These are phyloP conservation scores for Papilio glaucus DNA, from an alignment of 1,140 invertebrate genomes.

Conservation along the genomic window DNA sequence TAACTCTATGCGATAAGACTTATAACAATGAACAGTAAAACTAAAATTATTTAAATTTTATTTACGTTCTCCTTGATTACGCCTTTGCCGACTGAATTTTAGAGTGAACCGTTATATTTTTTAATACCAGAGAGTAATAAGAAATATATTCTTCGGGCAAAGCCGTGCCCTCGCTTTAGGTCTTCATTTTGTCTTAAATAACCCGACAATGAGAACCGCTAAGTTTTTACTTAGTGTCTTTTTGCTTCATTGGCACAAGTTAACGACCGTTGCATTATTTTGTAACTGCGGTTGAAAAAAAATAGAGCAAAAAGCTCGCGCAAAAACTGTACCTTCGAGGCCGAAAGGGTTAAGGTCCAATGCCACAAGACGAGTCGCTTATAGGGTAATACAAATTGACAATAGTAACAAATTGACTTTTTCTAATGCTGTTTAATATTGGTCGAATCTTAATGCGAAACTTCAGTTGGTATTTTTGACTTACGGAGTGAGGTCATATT, in stretches of 20 bases:
- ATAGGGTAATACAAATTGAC: constrained; percentile 71
- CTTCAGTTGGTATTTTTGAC: constrained; percentile 57
- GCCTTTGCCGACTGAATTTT: background rate
- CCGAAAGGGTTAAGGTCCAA: constrained; percentile 69
- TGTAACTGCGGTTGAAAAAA: constrained; percentile 75
- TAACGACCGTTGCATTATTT: constrained; percentile 68
- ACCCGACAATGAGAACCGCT: constrained; percentile 32
- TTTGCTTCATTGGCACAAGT: constrained; percentile 45
- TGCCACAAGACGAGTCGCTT: constrained; percentile 58
- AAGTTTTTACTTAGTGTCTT: constrained; percentile 52
- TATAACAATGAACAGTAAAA: constrained; percentile 10
- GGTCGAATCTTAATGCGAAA: constrained; percentile 59
- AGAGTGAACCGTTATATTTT: constrained; percentile 22
- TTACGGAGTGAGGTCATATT: constrained; percentile 49
- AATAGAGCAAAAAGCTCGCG: constrained; percentile 71
- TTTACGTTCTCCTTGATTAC: constrained; percentile 9
- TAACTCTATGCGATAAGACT: constrained; percentile 4
- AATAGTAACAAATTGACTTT: constrained; percentile 64
- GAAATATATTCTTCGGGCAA: constrained; percentile 5
- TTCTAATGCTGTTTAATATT: constrained; percentile 72
- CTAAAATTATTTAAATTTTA: constrained; percentile 19
- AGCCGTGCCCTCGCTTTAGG: constrained; percentile 3
- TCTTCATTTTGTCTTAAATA: constrained; percentile 36
- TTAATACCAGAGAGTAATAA: constrained; percentile 29
- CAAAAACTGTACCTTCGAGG: constrained; percentile 53